Evolutionary conservation across 2,797 vertebrate species (phyloP).

Genomic region (Anas flavirostris): DNA sequence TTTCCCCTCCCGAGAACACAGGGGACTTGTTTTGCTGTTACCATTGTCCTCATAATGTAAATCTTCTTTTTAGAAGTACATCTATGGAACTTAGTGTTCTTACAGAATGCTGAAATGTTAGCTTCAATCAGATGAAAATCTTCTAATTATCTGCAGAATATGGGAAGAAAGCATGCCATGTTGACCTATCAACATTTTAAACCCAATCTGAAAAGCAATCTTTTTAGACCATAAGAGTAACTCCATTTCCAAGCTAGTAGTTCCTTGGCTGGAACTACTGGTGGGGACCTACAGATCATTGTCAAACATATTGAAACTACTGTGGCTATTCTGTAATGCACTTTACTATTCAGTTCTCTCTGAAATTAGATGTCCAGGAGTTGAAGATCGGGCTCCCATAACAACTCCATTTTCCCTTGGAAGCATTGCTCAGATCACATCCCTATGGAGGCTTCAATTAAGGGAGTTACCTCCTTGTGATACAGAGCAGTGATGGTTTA

Average conservation of each 20-base stretch:
- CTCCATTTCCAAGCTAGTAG: not conserved
- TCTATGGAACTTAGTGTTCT: not conserved
- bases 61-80: not conserved
- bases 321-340: not conserved
- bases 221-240: not conserved
- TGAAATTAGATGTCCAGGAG: not conserved
- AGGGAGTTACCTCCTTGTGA: not conserved
- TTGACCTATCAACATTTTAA: not conserved
- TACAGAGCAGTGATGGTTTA: not conserved
- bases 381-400: not conserved
- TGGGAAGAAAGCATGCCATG: not conserved
- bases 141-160: not conserved
- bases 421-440: not conserved
- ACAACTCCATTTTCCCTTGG: not conserved
- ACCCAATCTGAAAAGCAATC: not conserved
- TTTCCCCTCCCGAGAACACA: not conserved
- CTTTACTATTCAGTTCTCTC: not conserved
- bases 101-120: slow-evolving; percentile 17
- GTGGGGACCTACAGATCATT: not conserved
- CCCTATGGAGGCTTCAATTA: not conserved
- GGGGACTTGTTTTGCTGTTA: not conserved
- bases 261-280: not conserved
- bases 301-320: not conserved
- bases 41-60: not conserved
- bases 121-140: not conserved